Percentiles rank a stretch among this genome's conserved stretches.
Evolutionary conservation across 2,888 invertebrate species (phyloP).

Genomic region (Drosophila cognata): DNA sequence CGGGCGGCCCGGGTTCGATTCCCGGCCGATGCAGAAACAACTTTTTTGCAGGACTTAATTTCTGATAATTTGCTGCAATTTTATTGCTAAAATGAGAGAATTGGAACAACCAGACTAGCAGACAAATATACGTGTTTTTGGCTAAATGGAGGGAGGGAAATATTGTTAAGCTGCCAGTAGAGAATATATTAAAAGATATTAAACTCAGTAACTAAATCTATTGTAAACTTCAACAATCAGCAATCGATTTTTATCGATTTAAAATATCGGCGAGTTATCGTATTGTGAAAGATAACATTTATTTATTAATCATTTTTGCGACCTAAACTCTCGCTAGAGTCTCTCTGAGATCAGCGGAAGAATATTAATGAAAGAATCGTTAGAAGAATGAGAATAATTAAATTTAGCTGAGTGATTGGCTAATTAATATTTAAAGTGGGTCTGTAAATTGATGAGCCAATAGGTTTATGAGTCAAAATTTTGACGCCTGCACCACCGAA

Average conservation of each 20-base stretch:
- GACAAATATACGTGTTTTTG: neutral
- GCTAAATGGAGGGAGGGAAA: neutral
- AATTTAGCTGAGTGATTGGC: neutral
- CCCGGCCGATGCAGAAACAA: conserved; percentile 68
- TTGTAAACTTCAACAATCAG: neutral
- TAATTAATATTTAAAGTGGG: neutral
- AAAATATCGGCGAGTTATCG: neutral
- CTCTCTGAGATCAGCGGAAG: neutral
- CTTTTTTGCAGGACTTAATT: neutral
- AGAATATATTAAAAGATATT: no score
- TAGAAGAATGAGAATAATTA: neutral
- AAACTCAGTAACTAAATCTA: neutral
- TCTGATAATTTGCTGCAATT: neutral
- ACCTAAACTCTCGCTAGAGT: neutral
- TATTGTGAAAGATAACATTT: neutral
- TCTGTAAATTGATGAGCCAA: neutral
- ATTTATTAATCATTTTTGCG: neutral
- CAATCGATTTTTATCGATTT: neutral
- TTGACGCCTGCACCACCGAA: neutral
- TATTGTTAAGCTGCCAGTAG: no score
- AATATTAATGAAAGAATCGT: no score
- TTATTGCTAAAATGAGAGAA: neutral
- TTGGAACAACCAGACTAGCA: no score
- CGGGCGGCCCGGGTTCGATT: conserved; percentile 81
- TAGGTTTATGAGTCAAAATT: neutral